Evolutionary conservation across 1,140 invertebrate genomes (phyloP), one percentile per base, ranked within the genome.

Genomic region (Globodera rostochiensis): DNA sequence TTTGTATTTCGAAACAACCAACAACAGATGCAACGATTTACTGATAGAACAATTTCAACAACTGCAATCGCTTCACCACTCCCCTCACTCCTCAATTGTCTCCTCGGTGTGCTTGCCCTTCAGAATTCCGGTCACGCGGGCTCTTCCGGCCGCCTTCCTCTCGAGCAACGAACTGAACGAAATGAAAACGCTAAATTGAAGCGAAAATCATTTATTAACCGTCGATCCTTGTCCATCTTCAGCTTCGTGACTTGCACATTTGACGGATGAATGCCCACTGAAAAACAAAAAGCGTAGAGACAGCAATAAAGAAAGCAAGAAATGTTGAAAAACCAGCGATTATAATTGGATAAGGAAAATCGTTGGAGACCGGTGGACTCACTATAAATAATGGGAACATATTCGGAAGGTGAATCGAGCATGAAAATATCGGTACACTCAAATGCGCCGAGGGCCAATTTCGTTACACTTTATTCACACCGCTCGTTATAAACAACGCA

Each of bases 91-190:
- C 67, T 86, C 85, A 67, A 93, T 91, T 64, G 94, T 93, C 80
- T 98, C 96, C 92, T 98, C 97, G 73, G 96, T 97, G 92, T 99
- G 97, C 92, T 99, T 99, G 88, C 96, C 97, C 92, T 99, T 98
- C 90, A 96, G 95, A 91, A 97, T 97, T 86, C 95, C 95, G 80
- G 95, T 93, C 82, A 95, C 95, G 78, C 94, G 94, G 86, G 94
- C 92, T 87, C 96, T 94, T 87, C 96, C 96, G 91, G 95, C 95
- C 60, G 95, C 95, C 91, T 96, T 94, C 86, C 97, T 93, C 89
- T 98, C 97, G 81, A 99, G 93, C 88, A 99, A 64, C 19, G 97
- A 82, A 94, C 93, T 91, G 19, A 64, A 19, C 57, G 15, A 19
- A n/a, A 19, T 36, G 1, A 36, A 36, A 36, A 2, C 36, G 36